Evolutionary conservation across 2,113 vertebrate genomes (phyloP).

Genomic region (Sialia sialis): DNA sequence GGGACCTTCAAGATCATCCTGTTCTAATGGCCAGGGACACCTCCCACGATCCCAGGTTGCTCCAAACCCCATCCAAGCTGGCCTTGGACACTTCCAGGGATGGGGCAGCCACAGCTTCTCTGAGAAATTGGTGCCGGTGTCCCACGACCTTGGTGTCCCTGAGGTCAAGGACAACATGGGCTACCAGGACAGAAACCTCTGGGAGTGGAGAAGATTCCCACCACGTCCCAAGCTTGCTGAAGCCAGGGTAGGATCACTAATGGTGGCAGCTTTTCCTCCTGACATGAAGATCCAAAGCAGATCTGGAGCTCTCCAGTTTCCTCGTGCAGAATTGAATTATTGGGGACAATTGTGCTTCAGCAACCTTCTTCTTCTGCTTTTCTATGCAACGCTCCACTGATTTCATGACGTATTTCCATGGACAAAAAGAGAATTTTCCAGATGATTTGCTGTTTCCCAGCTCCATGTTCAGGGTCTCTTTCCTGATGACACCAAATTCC

Average conservation of each 20-base stretch:
- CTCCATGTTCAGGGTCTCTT: neutral
- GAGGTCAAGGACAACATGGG: neutral
- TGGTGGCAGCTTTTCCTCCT: neutral
- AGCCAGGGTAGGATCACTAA: neutral
- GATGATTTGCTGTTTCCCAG: neutral
- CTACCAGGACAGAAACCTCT: neutral
- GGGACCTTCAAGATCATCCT: neutral
- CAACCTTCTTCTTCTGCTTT: neutral
- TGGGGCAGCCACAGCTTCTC: neutral
- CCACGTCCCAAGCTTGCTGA: accelerated
- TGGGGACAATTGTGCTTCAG: accelerated
- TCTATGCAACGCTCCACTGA: accelerated
- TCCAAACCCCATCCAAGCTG: accelerated
- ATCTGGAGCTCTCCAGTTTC: neutral
- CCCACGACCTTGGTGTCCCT: neutral
- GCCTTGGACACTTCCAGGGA: neutral
- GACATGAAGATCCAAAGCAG: accelerated
- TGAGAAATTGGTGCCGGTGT: neutral
- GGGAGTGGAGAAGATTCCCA: neutral
- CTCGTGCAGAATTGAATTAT: accelerated
- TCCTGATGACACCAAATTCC: neutral
- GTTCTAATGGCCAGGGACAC: neutral
- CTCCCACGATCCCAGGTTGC: accelerated
- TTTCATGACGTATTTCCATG: accelerated
- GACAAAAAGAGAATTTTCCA: neutral